Evolutionary conservation across 2,888 invertebrate species (phyloP).

Genomic region (Caenorhabditis auriculariae): DNA sequence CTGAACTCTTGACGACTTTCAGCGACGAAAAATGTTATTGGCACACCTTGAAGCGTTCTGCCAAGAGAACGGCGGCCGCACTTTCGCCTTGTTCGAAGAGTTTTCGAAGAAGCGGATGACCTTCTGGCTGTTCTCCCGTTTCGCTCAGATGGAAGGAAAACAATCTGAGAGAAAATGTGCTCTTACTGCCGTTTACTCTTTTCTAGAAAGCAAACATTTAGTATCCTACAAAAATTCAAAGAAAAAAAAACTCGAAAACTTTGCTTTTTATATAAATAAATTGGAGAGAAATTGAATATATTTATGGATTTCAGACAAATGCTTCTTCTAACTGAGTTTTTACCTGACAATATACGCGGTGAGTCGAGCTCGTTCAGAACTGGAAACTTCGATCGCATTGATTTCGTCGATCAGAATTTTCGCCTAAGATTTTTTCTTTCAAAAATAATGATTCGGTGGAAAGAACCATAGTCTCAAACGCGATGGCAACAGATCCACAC

Average conservation of each 20-base stretch:
- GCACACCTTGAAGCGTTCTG: constrained; percentile 12
- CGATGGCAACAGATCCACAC: too few species aligned
- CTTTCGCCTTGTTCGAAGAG: constrained; percentile 10
- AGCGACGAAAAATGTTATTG: background rate
- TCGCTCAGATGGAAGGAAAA: constrained; percentile 22
- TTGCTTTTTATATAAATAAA: too few species aligned
- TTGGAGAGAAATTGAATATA: too few species aligned
- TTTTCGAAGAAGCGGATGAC: constrained; percentile 8
- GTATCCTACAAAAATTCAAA: background rate
- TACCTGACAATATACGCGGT: constrained; percentile 6
- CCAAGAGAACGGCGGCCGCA: constrained; percentile 12
- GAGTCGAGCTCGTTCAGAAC: constrained; percentile 15
- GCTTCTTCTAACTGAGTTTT: too few species aligned
- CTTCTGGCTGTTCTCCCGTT: constrained; percentile 7
- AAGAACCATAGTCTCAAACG: too few species aligned
- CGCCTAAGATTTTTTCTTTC: too few species aligned
- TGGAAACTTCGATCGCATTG: too few species aligned
- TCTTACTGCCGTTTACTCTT: too few species aligned
- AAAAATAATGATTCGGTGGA: too few species aligned
- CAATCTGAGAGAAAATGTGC: too few species aligned
- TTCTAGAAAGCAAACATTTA: background rate
- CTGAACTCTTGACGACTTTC: background rate
- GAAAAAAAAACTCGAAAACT: background rate
- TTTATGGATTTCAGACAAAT: too few species aligned
- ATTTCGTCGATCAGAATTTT: too few species aligned